Evolutionary conservation across 2,113 vertebrate genomes (phyloP).

Genomic region (Aix galericulata): DNA sequence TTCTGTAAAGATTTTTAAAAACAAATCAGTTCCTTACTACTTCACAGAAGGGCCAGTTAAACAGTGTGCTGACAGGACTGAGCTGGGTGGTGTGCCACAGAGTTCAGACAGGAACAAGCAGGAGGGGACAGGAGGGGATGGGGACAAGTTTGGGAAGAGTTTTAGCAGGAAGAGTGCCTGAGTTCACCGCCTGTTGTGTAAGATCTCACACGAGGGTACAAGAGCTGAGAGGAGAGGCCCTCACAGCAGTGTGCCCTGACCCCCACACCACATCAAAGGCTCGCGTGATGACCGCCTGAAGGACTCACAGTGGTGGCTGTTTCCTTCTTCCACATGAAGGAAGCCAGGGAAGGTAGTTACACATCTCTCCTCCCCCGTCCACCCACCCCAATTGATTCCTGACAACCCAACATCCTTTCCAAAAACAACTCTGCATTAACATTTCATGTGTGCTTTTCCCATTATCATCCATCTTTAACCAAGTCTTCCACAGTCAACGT

Average conservation of each 20-base stretch:
- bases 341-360: background rate
- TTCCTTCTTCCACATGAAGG: background rate
- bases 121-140: background rate
- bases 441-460: background rate
- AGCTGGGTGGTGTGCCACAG: background rate
- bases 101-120: background rate
- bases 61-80: background rate
- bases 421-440: background rate
- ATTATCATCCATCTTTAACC: background rate
- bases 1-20: background rate
- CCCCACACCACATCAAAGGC: background rate
- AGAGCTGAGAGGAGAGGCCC: background rate
- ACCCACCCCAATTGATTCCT: background rate
- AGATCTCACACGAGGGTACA: fast-evolving
- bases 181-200: background rate
- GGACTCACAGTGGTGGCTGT: background rate
- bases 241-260: fast-evolving
- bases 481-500: background rate
- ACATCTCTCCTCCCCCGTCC: no score
- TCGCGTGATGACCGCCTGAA: background rate
- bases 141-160: background rate
- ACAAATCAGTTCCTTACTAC: background rate
- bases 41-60: background rate
- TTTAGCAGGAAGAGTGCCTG: background rate
- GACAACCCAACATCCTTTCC: background rate